These are phyloP conservation scores for Cyprinella venusta DNA, from an alignment of 2,797 vertebrate genomes.

Conservation along the genomic window DNA sequence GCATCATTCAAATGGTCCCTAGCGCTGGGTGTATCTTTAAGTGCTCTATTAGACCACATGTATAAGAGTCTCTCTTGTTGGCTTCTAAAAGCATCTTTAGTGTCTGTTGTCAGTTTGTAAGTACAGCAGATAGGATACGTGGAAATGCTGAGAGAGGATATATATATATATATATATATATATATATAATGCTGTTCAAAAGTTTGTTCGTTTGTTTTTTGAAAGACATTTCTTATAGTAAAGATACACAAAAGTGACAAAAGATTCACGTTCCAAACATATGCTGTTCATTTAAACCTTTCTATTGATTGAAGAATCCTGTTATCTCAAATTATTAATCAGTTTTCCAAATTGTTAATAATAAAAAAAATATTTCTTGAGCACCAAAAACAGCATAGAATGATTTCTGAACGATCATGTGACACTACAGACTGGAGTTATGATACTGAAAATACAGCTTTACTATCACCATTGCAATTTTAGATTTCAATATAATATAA, in stretches of 20 bases:
- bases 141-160: not conserved
- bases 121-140: conserved; percentile 13
- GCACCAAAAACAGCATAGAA: not conserved
- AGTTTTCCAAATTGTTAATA: not conserved
- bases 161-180: too few species aligned
- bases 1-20: conserved; percentile 5
- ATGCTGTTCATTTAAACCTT: not conserved
- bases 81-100: conserved; percentile 27
- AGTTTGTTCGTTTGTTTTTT: not conserved
- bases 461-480: not conserved
- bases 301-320: not conserved
- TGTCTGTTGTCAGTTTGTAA: not conserved
- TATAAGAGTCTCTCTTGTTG: conserved; percentile 11
- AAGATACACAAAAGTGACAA: not conserved
- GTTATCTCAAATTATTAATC: not conserved
- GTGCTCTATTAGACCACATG: conserved; percentile 43
- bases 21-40: conserved; percentile 26
- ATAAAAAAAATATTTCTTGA: not conserved
- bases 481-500: not conserved
- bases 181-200: not conserved
- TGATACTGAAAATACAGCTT: not conserved
- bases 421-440: not conserved
- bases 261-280: not conserved
- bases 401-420: not conserved
- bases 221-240: not conserved